These are phyloP conservation scores for Petrocephalus schoutedeni DNA, from an alignment of 2,797 vertebrate genomes.

Conservation along the genomic window DNA sequence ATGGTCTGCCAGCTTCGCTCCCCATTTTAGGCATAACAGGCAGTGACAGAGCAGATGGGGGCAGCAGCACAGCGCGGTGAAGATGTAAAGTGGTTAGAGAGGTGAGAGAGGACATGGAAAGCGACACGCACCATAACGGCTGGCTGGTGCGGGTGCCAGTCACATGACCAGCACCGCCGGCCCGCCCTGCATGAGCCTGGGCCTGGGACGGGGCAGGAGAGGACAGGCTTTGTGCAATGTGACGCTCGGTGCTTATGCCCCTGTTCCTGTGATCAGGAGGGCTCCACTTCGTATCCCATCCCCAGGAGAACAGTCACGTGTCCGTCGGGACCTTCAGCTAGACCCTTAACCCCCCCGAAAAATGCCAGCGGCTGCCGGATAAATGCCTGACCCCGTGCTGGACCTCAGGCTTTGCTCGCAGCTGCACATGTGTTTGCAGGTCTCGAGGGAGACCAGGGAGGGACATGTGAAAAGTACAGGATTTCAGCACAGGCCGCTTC, in stretches of 20 bases:
- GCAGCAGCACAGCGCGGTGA: not conserved
- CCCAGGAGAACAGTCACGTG: not conserved
- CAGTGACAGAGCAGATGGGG: not conserved
- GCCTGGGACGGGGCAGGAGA: not conserved
- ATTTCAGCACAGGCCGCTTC: not conserved
- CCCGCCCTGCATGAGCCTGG: not conserved
- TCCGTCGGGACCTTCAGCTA: not conserved
- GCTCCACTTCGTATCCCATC: not conserved
- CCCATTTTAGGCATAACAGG: conserved; percentile 19
- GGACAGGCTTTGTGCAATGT: not conserved
- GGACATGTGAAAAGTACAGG: not conserved
- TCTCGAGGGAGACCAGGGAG: not conserved
- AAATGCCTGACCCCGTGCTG: not conserved
- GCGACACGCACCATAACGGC: not conserved
- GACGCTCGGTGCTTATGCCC: not conserved
- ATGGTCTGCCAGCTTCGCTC: conserved; percentile 3
- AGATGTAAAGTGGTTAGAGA: not conserved
- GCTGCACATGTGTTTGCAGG: not conserved
- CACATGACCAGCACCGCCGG: not conserved
- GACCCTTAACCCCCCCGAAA: not conserved
- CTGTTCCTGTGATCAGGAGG: not conserved
- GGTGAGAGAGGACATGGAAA: not conserved
- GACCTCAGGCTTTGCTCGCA: not conserved
- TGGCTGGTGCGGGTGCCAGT: not conserved
- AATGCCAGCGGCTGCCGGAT: not conserved